Evolutionary conservation across 2,888 invertebrate genomes (phyloP).

Genomic region (Drosophila mimetica): DNA sequence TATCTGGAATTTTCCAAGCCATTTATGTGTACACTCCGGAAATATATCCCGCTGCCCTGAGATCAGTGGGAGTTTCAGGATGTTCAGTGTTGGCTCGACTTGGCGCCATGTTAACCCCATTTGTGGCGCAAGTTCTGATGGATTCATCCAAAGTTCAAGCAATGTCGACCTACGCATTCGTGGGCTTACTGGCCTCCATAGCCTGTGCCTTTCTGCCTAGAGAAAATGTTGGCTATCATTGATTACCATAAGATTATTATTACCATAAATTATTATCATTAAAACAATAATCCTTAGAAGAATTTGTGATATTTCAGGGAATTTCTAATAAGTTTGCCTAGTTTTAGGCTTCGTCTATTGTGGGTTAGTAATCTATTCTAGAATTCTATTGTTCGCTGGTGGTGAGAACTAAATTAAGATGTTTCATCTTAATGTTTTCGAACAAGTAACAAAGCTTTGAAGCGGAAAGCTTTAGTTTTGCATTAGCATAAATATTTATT

Average conservation of each 20-base stretch:
- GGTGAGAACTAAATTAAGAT: constrained; percentile 22
- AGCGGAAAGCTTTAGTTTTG: constrained; percentile 12
- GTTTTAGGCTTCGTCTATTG: constrained; percentile 26
- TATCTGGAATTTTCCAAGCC: constrained; percentile 97
- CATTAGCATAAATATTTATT: not conserved
- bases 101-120: constrained; percentile 49
- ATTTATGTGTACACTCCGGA: constrained; percentile 98
- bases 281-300: not conserved
- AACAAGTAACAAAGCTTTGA: constrained; percentile 27
- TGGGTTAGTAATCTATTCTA: constrained; percentile 9
- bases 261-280: constrained; percentile 1
- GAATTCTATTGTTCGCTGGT: constrained; percentile 20
- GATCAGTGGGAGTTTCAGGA: constrained; percentile 34
- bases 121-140: constrained; percentile 50
- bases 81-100: constrained; percentile 42
- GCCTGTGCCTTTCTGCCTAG: constrained; percentile 42
- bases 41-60: constrained; percentile 89
- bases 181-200: constrained; percentile 44
- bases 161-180: constrained; percentile 41
- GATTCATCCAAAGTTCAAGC: constrained; percentile 41
- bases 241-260: not conserved
- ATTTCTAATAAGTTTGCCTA: constrained; percentile 20
- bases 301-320: too few species aligned
- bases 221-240: constrained; percentile 44
- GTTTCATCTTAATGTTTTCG: constrained; percentile 15